Conservation (phyloP, 2,888 invertebrate species). For the Drosophila eohydei region DNA sequence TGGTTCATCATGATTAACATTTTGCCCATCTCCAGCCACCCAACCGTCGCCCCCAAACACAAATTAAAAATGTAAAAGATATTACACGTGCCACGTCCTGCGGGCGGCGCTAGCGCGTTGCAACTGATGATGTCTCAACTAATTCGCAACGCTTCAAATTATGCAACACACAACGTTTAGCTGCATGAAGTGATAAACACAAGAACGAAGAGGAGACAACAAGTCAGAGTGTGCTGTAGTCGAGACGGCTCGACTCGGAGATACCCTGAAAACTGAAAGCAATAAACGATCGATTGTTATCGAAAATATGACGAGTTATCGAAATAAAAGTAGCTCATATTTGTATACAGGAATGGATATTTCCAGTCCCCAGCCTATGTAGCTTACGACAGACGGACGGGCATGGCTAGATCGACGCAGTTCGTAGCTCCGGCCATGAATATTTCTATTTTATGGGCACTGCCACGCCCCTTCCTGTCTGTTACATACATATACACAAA, state of each 20-base stretch:
- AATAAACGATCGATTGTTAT: not conserved
- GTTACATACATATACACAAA: not conserved
- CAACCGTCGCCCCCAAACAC: conserved; percentile 8
- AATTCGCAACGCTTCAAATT: conserved; percentile 25
- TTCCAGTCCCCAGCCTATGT: no score
- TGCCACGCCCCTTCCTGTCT: not conserved
- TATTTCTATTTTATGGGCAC: not conserved
- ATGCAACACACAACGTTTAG: conserved; percentile 27
- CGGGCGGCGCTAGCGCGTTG: conserved; percentile 17
- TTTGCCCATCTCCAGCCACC: conserved; percentile 4
- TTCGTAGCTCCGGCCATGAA: not conserved
- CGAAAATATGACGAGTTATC: not conserved
- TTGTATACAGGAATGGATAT: no score
- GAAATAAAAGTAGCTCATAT: no score
- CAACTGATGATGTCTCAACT: conserved; percentile 31
- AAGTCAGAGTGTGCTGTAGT: no score
- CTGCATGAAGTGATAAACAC: conserved; percentile 1
- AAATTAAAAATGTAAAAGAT: conserved; percentile 67
- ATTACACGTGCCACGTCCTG: conserved; percentile 39
- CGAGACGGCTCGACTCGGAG: not conserved
- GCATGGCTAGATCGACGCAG: not conserved
- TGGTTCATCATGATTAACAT: conserved; percentile 78
- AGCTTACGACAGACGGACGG: not conserved
- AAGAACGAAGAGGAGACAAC: not conserved
- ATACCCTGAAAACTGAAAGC: not conserved